These are phyloP conservation scores for Drosophila kohkoa DNA, from an alignment of 1,140 invertebrate species.

Conservation along the genomic window DNA sequence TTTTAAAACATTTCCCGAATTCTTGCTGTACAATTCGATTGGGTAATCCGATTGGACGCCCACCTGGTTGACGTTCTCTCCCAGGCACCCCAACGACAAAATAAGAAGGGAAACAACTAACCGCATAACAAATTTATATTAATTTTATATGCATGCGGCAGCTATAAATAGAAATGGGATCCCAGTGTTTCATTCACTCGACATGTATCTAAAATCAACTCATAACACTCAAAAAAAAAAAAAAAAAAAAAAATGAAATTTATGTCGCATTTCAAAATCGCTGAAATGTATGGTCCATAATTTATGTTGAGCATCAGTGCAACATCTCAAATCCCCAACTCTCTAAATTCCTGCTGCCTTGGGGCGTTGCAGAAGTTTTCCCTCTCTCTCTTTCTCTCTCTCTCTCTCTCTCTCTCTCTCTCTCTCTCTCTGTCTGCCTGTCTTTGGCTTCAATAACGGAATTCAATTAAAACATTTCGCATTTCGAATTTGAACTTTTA, in stretches of 20 bases:
- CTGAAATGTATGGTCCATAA: conserved; percentile 22
- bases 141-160: conserved; percentile 43
- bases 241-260: conserved; percentile 20
- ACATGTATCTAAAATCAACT: conserved; percentile 22
- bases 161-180: conserved; percentile 42
- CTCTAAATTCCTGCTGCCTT: too few species aligned
- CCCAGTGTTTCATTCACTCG: not conserved
- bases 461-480: conserved; percentile 64
- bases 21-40: conserved; percentile 17
- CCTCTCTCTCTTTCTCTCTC: not conserved
- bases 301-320: conserved; percentile 12
- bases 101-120: not conserved
- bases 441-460: not conserved
- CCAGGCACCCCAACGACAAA: not conserved
- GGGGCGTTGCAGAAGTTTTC: not conserved
- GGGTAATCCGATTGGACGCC: conserved; percentile 47
- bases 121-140: conserved; percentile 58
- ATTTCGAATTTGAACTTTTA: conserved; percentile 64
- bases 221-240: conserved; percentile 29
- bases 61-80: conserved; percentile 38
- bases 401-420: not conserved
- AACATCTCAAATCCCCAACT: too few species aligned
- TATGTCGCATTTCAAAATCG: conserved; percentile 50
- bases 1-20: conserved; percentile 51
- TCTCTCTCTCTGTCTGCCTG: not conserved